phyloP scores from a whole-genome alignment of 2,113 vertebrate species.

The Panthera uncia region DNA sequence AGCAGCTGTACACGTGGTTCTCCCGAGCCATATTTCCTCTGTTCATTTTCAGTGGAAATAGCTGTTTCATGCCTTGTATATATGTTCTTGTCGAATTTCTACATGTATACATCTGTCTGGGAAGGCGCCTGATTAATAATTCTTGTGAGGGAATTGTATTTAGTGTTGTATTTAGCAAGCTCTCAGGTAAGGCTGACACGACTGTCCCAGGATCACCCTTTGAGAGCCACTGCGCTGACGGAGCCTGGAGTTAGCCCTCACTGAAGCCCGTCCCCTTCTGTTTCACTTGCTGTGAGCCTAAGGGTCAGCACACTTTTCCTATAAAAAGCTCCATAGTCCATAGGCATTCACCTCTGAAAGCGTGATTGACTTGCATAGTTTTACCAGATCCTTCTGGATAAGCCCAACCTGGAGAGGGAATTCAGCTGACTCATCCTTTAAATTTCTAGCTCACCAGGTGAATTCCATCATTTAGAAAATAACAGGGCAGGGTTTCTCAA shows the following conservation, averaged over 20 bases:
- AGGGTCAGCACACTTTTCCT: background rate
- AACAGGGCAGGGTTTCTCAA: background rate
- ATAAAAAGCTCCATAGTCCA: accelerated
- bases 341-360: background rate
- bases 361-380: background rate
- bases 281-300: background rate
- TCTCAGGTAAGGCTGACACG: background rate
- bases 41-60: background rate
- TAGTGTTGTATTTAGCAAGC: background rate
- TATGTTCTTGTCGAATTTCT: background rate
- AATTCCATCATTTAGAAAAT: background rate
- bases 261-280: background rate
- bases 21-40: background rate
- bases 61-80: background rate
- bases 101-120: background rate
- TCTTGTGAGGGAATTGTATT: background rate
- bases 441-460: background rate
- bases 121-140: background rate
- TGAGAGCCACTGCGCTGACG: background rate
- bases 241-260: background rate
- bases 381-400: background rate
- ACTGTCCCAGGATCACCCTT: background rate
- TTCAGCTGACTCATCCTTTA: background rate
- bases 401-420: background rate
- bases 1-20: background rate